phyloP scores from a whole-genome alignment of 2,888 invertebrate species.

The Rhimphoctona megacephalus region DNA sequence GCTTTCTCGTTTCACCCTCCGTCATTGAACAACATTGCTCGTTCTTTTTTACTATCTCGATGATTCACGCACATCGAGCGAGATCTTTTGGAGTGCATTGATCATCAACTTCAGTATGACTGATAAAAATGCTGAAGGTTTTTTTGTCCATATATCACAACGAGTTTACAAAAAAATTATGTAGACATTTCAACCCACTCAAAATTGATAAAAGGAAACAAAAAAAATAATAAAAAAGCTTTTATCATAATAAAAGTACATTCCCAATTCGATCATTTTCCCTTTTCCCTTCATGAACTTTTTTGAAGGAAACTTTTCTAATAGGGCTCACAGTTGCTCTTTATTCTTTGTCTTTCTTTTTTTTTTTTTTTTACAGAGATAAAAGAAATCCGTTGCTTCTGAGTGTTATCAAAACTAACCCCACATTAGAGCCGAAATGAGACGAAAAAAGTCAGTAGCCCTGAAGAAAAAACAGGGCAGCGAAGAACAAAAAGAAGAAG shows the following conservation, averaged over 20 bases:
- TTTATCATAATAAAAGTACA: neutral
- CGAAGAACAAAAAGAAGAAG: slow-evolving; percentile 29
- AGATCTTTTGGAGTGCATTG: neutral
- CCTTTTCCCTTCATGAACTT: slow-evolving; percentile 3
- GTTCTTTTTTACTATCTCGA: slow-evolving; percentile 12
- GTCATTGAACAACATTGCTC: neutral
- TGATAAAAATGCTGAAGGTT: neutral
- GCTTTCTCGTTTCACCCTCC: neutral
- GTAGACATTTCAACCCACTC: neutral
- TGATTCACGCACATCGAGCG: neutral
- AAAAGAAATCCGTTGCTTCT: slow-evolving; percentile 2
- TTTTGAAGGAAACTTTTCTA: neutral
- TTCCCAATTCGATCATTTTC: neutral
- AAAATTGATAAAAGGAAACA: neutral
- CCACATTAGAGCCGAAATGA: slow-evolving; percentile 26
- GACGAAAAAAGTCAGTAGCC: slow-evolving; percentile 14
- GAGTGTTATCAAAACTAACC: slow-evolving; percentile 18
- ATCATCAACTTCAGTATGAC: neutral
- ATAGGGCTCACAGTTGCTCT: slow-evolving; percentile 1
- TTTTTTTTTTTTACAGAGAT: slow-evolving; percentile 9
- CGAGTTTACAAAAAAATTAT: neutral
- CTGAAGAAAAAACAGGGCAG: slow-evolving; percentile 16
- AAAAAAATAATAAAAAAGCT: neutral
- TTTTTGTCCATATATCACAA: neutral
- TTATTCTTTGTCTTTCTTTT: neutral